These are phyloP conservation scores for Metopia argyrocephala DNA, from an alignment of 2,888 invertebrate species.

Conservation along the genomic window DNA sequence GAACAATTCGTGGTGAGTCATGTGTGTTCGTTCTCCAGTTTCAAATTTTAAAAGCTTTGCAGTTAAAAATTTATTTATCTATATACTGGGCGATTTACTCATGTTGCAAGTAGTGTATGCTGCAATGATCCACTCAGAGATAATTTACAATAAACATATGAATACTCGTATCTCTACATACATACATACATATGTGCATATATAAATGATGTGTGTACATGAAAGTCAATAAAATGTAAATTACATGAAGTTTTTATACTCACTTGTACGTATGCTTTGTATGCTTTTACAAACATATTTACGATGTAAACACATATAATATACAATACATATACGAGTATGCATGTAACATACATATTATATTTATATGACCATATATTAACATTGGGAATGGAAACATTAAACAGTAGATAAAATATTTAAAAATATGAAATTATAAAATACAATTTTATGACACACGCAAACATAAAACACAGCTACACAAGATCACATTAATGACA, in stretches of 20 bases:
- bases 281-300: neutral
- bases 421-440: conserved; percentile 4
- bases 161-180: neutral
- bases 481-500: conserved; percentile 15
- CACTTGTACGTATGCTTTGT: neutral
- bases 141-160: no score
- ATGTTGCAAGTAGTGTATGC: no score
- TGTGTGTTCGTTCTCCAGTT: no score
- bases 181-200: neutral
- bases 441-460: neutral
- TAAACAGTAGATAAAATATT: conserved; percentile 18
- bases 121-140: neutral
- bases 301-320: no score
- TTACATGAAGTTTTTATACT: no score
- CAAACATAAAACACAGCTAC: neutral
- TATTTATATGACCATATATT: no score
- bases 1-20: no score
- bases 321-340: no score
- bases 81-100: no score
- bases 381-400: neutral
- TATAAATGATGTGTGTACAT: neutral
- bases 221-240: neutral
- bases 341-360: no score
- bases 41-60: no score
- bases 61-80: no score